Evolutionary conservation across 1,140 invertebrate genomes (phyloP).

Genomic region (Leucophenga varia): DNA sequence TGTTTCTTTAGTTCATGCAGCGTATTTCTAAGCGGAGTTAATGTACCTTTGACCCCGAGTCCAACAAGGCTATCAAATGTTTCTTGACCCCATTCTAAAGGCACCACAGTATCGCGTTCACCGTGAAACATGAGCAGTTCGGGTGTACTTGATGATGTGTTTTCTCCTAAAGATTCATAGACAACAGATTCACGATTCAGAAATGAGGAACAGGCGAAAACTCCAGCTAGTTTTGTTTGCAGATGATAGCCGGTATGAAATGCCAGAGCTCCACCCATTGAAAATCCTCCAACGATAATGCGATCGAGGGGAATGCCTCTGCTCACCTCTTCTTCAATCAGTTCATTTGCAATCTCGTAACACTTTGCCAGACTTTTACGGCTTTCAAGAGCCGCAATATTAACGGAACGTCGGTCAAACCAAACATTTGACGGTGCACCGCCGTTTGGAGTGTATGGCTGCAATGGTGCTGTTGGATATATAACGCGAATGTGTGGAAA

Average conservation of each 20-base stretch:
- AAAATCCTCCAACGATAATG: slow-evolving; percentile 74
- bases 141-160: slow-evolving; percentile 11
- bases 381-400: slow-evolving; percentile 63
- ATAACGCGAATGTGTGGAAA: slow-evolving; percentile 71
- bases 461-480: slow-evolving; percentile 70
- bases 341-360: slow-evolving; percentile 60
- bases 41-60: slow-evolving; percentile 59
- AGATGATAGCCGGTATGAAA: slow-evolving; percentile 68
- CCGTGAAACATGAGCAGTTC: slow-evolving; percentile 59
- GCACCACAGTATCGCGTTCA: slow-evolving; percentile 61
- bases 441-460: slow-evolving; percentile 66
- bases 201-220: slow-evolving; percentile 72
- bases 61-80: slow-evolving; percentile 58
- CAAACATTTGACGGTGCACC: slow-evolving; percentile 70
- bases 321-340: slow-evolving; percentile 66
- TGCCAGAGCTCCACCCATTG: slow-evolving; percentile 73
- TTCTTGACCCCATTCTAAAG: slow-evolving; percentile 59
- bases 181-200: slow-evolving; percentile 68
- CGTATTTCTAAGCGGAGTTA: slow-evolving; percentile 57
- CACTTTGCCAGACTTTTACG: slow-evolving; percentile 63
- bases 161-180: slow-evolving; percentile 59
- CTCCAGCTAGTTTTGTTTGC: slow-evolving; percentile 64
- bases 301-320: slow-evolving; percentile 64
- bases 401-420: slow-evolving; percentile 68
- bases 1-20: slow-evolving; percentile 61